A percentile compares a stretch with the other conserved stretches of the same genome.
Conservation (phyloP, 2,797 vertebrate species). For the Manis javanica region DNA sequence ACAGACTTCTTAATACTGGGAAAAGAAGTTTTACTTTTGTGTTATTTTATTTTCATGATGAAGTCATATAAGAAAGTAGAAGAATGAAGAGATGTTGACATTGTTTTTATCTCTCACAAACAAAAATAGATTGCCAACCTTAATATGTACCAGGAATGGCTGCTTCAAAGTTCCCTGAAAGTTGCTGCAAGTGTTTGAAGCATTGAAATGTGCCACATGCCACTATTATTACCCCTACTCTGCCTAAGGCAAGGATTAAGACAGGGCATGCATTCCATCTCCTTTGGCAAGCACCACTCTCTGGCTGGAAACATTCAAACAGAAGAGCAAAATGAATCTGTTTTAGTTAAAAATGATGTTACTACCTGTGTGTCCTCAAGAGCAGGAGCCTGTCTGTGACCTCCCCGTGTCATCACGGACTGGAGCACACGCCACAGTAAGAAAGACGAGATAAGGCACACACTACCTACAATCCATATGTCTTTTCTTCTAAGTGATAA, state of each 20-base stretch:
- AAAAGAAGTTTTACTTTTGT: neutral
- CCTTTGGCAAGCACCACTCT: conserved; percentile 42
- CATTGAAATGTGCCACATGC: neutral
- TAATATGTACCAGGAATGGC: neutral
- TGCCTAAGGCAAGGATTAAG: neutral
- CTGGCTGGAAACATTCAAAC: neutral
- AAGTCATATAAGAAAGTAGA: neutral
- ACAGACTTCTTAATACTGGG: neutral
- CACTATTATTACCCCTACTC: neutral
- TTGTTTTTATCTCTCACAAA: neutral
- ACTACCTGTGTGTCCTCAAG: conserved; percentile 91
- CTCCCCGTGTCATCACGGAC: conserved; percentile 89
- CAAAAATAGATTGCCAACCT: neutral
- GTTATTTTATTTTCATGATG: neutral
- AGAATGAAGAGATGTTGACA: neutral
- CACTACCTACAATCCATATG: conserved; percentile 92
- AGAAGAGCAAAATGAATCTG: conserved; percentile 56
- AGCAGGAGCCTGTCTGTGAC: conserved; percentile 84
- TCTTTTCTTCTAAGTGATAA: conserved; percentile 90
- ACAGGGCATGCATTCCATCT: neutral
- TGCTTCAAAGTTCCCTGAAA: conserved; percentile 26
- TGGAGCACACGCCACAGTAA: conserved; percentile 92
- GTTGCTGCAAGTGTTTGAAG: conserved; percentile 15
- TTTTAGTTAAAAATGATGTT: conserved; percentile 56
- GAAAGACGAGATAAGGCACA: conserved; percentile 92